Evolutionary conservation across 2,797 vertebrate genomes (phyloP).

Genomic region (Tinamus major): DNA sequence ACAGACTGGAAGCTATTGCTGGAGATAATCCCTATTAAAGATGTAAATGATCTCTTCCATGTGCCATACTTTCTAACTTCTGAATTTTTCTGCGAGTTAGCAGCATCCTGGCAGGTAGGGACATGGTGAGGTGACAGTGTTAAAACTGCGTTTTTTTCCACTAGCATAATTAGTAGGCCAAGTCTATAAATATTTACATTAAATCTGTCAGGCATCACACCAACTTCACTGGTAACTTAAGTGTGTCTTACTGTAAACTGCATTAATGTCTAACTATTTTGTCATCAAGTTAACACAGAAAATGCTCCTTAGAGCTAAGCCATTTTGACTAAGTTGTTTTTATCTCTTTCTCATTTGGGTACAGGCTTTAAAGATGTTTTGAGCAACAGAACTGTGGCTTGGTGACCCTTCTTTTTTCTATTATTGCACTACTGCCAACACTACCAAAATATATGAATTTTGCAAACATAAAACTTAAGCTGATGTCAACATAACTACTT

Average conservation of each 20-base stretch:
- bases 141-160: constrained; percentile 49
- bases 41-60: constrained; percentile 48
- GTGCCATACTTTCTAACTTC: constrained; percentile 34
- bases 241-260: constrained; percentile 64
- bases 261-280: constrained; percentile 73
- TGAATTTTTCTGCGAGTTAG: constrained; percentile 48
- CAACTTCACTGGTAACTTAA: constrained; percentile 62
- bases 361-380: constrained; percentile 31
- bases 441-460: constrained; percentile 42
- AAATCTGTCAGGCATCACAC: constrained; percentile 64
- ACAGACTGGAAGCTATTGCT: constrained; percentile 21
- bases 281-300: constrained; percentile 63
- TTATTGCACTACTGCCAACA: constrained; percentile 45
- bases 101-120: constrained; percentile 52
- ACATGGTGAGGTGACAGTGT: constrained; percentile 50
- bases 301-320: constrained; percentile 61
- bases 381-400: constrained; percentile 38
- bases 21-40: constrained; percentile 67
- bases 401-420: constrained; percentile 40
- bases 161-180: constrained; percentile 71
- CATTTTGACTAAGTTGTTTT: constrained; percentile 63
- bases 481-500: constrained; percentile 54
- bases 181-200: constrained; percentile 75
- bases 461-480: constrained; percentile 54
- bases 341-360: constrained; percentile 62